A percentile compares a stretch with the other conserved stretches of the same genome.
These are phyloP conservation scores for Ptychochromis oligacanthus DNA, from an alignment of 2,113 vertebrate genomes.

Conservation along the genomic window DNA sequence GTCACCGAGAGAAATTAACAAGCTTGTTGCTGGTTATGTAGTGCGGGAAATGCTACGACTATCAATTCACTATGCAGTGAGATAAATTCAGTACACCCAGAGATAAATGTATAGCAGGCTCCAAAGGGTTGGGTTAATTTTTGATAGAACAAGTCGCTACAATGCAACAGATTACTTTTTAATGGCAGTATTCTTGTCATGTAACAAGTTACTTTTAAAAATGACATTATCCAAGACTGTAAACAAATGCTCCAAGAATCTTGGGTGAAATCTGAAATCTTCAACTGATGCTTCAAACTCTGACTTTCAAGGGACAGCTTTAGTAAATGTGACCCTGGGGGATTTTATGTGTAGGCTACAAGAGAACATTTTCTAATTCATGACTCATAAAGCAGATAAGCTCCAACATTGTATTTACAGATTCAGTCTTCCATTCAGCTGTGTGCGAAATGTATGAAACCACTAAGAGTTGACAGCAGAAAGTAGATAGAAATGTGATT, in stretches of 20 bases:
- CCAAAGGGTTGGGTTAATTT: no score
- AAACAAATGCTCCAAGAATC: no score
- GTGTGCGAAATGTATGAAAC: neutral
- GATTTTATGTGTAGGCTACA: neutral
- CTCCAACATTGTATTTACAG: neutral
- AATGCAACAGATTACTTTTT: no score
- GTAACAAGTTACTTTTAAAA: no score
- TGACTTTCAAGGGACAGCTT: neutral
- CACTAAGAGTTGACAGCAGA: neutral
- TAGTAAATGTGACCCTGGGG: neutral
- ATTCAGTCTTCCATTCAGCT: neutral
- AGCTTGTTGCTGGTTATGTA: no score
- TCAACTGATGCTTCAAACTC: neutral
- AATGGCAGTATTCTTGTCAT: no score
- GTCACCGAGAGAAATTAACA: no score
- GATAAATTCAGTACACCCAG: rapidly evolving
- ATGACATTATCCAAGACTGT: no score
- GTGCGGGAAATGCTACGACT: no score
- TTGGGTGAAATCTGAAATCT: neutral
- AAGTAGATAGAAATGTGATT: neutral
- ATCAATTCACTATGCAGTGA: no score
- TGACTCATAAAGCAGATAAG: neutral
- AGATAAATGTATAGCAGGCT: neutral
- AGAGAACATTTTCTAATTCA: neutral
- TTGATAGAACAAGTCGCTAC: no score